phyloP scores from a whole-genome alignment of 1,140 invertebrate genomes.

The Drosophila hydei region DNA sequence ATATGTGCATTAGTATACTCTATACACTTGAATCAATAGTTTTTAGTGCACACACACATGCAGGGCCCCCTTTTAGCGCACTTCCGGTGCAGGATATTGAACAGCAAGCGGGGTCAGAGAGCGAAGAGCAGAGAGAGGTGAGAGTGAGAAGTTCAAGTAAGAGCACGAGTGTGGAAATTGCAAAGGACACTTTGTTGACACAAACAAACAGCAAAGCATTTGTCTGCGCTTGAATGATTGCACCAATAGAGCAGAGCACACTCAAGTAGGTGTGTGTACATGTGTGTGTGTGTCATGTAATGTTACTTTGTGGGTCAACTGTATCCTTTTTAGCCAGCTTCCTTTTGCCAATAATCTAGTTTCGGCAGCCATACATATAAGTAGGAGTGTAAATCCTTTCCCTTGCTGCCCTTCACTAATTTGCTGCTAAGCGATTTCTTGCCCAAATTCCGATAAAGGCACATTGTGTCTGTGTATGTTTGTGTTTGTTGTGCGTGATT shows the following conservation, averaged over 20 bases:
- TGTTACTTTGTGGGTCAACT: slow-evolving; percentile 16
- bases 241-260: slow-evolving; percentile 30
- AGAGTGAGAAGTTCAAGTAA: slow-evolving; percentile 12
- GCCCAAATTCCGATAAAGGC: slow-evolving; percentile 22
- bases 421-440: slow-evolving; percentile 42
- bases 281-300: slow-evolving; percentile 5
- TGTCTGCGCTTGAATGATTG: slow-evolving; percentile 69
- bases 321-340: slow-evolving; percentile 28
- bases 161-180: slow-evolving; percentile 40
- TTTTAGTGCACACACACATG: slow-evolving; percentile 3
- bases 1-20: not conserved
- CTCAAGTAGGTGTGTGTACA: not conserved
- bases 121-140: slow-evolving; percentile 7
- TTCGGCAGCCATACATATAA: slow-evolving; percentile 26
- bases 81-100: slow-evolving; percentile 24
- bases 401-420: slow-evolving; percentile 37
- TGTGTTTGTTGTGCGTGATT: slow-evolving; percentile 16
- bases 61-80: slow-evolving; percentile 4
- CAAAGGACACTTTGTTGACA: slow-evolving; percentile 67
- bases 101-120: slow-evolving; percentile 5
- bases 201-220: slow-evolving; percentile 67
- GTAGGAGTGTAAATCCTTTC: too few species aligned
- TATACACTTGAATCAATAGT: not conserved
- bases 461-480: not conserved
- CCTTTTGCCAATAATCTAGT: slow-evolving; percentile 38